phyloP scores from a whole-genome alignment of 2,888 invertebrate genomes.

The Dioctria linearis region DNA sequence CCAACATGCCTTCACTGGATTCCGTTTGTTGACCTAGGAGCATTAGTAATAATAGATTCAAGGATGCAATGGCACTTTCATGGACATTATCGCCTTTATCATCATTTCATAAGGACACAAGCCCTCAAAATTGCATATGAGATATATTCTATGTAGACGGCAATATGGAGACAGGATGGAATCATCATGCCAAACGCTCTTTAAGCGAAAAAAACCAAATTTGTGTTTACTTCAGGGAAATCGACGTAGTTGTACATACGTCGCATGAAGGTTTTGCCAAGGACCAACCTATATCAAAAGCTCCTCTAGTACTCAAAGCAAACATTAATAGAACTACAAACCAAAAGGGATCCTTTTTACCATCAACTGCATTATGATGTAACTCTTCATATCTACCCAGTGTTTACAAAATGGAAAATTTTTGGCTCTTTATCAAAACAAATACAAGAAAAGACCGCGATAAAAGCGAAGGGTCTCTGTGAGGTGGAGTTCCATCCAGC shows the following conservation, averaged over 20 bases:
- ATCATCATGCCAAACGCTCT: constrained; percentile 8
- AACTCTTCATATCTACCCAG: constrained; percentile 39
- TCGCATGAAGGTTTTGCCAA: constrained; percentile 7
- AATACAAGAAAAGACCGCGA: not conserved
- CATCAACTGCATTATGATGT: constrained; percentile 49
- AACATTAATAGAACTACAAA: constrained; percentile 9
- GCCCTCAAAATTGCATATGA: constrained; percentile 32
- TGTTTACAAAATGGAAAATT: constrained; percentile 35
- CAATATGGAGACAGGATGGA: constrained; percentile 38
- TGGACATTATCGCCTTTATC: constrained; percentile 49
- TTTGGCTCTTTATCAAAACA: constrained; percentile 50
- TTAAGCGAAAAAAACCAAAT: constrained; percentile 15
- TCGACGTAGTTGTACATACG: not conserved
- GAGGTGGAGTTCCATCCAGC: constrained; percentile 1
- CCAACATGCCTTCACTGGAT: not conserved
- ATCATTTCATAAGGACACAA: constrained; percentile 27
- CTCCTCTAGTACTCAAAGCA: constrained; percentile 1
- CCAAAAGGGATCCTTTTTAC: constrained; percentile 10
- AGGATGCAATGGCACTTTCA: constrained; percentile 40
- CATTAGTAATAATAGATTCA: constrained; percentile 28
- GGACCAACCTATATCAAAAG: constrained; percentile 19
- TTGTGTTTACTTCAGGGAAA: constrained; percentile 25
- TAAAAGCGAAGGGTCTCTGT: not conserved
- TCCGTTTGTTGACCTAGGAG: constrained; percentile 27
- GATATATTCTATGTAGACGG: constrained; percentile 21